Conservation (phyloP, 2,888 invertebrate species). For the Amorpha juglandis region DNA sequence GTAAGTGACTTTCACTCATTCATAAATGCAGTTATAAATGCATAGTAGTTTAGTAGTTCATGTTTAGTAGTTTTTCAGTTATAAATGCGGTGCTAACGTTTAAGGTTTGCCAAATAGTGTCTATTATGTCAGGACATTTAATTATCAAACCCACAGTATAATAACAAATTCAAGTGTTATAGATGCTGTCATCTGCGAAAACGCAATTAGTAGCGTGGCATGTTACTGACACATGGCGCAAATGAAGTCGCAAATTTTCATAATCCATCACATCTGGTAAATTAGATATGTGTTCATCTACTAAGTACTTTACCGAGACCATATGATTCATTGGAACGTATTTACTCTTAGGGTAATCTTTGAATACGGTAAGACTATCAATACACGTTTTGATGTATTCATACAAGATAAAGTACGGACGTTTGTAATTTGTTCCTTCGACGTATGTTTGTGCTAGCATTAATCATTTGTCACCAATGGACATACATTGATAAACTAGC, state of each 20-base stretch:
- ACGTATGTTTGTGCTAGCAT: constrained; percentile 61
- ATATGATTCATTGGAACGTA: constrained; percentile 8
- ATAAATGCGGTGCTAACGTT: too few species aligned
- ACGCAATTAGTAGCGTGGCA: constrained; percentile 3
- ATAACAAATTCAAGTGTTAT: not conserved
- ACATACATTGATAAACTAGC: constrained; percentile 45
- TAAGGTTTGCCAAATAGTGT: not conserved
- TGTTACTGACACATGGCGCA: constrained; percentile 9
- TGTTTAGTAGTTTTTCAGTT: too few species aligned
- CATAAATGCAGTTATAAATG: too few species aligned
- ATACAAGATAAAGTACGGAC: constrained; percentile 62
- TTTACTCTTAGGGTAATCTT: constrained; percentile 4
- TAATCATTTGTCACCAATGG: constrained; percentile 62
- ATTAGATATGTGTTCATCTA: not conserved
- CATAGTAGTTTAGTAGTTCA: too few species aligned
- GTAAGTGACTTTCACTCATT: too few species aligned
- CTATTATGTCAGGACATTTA: not conserved
- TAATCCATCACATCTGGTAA: constrained; percentile 16
- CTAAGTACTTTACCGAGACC: not conserved
- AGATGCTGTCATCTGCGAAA: constrained; percentile 30
- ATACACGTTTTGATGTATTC: constrained; percentile 58
- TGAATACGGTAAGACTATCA: constrained; percentile 6
- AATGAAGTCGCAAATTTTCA: constrained; percentile 11
- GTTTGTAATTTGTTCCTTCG: constrained; percentile 67
- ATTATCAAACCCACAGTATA: not conserved